A percentile compares a stretch with the other conserved stretches of the same genome.
Evolutionary conservation across 2,888 invertebrate genomes (phyloP).

Genomic region (Tipula unca): DNA sequence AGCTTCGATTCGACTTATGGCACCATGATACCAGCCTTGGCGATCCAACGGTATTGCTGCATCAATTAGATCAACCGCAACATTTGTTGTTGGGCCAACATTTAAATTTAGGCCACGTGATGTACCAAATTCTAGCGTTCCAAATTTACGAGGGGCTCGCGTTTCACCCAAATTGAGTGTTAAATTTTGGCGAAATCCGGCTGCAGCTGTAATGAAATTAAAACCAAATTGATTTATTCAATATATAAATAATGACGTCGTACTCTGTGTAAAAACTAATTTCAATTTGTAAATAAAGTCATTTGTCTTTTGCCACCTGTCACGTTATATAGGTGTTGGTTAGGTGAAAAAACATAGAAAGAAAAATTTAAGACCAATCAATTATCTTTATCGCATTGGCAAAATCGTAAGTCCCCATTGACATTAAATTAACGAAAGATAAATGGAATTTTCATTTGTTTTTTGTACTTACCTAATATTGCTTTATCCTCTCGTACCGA

Average conservation of each 20-base stretch:
- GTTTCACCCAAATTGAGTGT: constrained; percentile 63
- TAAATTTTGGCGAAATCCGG: constrained; percentile 58
- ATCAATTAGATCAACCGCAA: constrained; percentile 68
- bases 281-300: not conserved
- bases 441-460: not conserved
- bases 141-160: constrained; percentile 38
- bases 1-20: constrained; percentile 83
- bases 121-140: constrained; percentile 42
- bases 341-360: too few species aligned
- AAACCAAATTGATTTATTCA: not conserved
- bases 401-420: not conserved
- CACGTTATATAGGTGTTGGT: not conserved
- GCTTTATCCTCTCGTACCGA: constrained; percentile 63
- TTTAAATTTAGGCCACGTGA: constrained; percentile 60
- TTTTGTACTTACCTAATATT: constrained; percentile 30
- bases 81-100: constrained; percentile 49
- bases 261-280: not conserved
- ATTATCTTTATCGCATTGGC: too few species aligned
- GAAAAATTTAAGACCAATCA: not conserved
- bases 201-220: constrained; percentile 40
- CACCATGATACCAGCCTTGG: constrained; percentile 95
- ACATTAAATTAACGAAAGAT: too few species aligned
- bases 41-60: constrained; percentile 72
- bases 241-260: not conserved
- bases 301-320: too few species aligned